Percentiles rank a stretch among this genome's conserved stretches.
phyloP scores from a whole-genome alignment of 2,888 invertebrate genomes.

The Tholera decimalis region DNA sequence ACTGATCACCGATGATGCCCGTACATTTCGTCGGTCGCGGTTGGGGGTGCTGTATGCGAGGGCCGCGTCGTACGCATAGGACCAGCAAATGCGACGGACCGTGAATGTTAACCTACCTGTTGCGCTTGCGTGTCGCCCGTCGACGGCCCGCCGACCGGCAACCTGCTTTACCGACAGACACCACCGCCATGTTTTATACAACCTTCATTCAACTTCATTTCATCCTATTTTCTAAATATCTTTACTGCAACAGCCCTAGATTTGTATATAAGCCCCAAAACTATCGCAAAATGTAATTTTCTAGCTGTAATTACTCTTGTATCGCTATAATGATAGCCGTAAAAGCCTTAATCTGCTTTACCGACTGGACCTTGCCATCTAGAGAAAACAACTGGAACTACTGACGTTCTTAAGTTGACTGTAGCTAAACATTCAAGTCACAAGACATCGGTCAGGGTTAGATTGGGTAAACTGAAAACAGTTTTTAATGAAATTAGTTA shows the following conservation, averaged over 20 bases:
- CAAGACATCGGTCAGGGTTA: conserved; percentile 10
- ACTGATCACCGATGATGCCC: conserved; percentile 85
- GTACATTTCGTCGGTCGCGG: conserved; percentile 83
- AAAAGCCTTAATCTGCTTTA: conserved; percentile 82
- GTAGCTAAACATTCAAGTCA: conserved; percentile 35
- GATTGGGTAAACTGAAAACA: background rate
- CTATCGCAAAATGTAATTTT: background rate
- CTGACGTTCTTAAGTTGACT: conserved; percentile 2
- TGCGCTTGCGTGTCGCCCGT: conserved; percentile 89
- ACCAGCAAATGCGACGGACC: conserved; percentile 89
- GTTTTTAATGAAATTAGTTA: background rate
- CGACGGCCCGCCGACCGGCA: conserved; percentile 76
- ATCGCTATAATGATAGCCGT: conserved; percentile 52
- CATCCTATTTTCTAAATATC: background rate
- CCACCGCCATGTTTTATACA: conserved; percentile 81
- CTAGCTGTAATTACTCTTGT: background rate
- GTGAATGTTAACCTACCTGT: conserved; percentile 91
- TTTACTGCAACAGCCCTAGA: background rate
- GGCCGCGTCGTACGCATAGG: conserved; percentile 86
- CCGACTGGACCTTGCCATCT: conserved; percentile 75
- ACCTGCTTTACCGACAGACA: conserved; percentile 83
- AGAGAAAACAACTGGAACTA: conserved; percentile 19
- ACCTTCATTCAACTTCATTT: conserved; percentile 62
- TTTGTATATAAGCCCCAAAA: conserved; percentile 1
- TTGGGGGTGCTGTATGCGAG: conserved; percentile 75